Evolutionary conservation across 2,888 invertebrate genomes (phyloP).

Genomic region (Pheosia gnoma): DNA sequence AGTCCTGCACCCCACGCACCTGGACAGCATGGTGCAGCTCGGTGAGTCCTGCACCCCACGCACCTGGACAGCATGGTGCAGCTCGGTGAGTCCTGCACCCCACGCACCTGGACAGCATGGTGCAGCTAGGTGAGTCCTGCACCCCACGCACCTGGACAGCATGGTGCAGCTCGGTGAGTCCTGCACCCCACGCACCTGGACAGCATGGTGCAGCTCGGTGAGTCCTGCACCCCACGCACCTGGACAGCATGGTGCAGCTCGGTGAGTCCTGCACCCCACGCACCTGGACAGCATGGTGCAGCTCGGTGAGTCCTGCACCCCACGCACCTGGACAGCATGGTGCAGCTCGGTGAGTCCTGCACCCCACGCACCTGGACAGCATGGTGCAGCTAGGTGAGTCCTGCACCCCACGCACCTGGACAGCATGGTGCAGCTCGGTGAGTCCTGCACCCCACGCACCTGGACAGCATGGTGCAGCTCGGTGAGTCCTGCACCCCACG

Average conservation of each 20-base stretch:
- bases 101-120: constrained; percentile 95
- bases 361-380: constrained; percentile 96
- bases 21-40: constrained; percentile 95
- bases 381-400: too few species aligned
- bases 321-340: constrained; percentile 95
- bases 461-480: constrained; percentile 95
- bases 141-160: constrained; percentile 96
- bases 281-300: constrained; percentile 97
- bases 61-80: constrained; percentile 97
- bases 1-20: constrained; percentile 97
- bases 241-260: constrained; percentile 95
- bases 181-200: constrained; percentile 97
- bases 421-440: constrained; percentile 94
- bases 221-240: constrained; percentile 97
- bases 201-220: constrained; percentile 94
- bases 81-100: too few species aligned
- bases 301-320: too few species aligned
- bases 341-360: too few species aligned
- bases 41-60: too few species aligned
- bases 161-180: too few species aligned
- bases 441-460: constrained; percentile 97
- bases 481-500: too few species aligned
- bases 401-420: constrained; percentile 97
- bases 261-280: too few species aligned
- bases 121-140: too few species aligned